A percentile compares a stretch with the other conserved stretches of the same genome.
phyloP scores from a whole-genome alignment of 1,140 invertebrate genomes.

The Cecropterus lyciades region DNA sequence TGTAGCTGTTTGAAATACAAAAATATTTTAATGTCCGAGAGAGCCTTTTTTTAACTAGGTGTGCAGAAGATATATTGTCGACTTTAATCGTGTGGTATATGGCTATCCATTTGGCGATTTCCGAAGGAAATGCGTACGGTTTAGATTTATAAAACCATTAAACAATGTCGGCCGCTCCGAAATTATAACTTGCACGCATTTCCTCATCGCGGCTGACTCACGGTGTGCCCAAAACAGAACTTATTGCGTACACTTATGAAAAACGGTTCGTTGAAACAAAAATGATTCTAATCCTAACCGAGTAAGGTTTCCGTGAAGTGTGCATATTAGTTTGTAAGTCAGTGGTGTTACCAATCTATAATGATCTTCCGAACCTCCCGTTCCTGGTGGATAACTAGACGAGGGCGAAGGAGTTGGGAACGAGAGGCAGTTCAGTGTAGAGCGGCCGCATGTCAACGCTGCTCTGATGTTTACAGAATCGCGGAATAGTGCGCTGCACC shows the following conservation, averaged over 20 bases:
- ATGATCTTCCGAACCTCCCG: slow-evolving; percentile 52
- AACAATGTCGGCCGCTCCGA: slow-evolving; percentile 78
- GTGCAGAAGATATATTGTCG: background rate
- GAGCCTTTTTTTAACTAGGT: too few relatives aligned
- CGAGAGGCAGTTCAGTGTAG: slow-evolving; percentile 48
- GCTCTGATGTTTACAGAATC: slow-evolving; percentile 79
- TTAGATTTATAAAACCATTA: slow-evolving; percentile 76
- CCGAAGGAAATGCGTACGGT: slow-evolving; percentile 53
- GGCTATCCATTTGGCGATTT: slow-evolving; percentile 37
- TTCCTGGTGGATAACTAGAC: slow-evolving; percentile 36
- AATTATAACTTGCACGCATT: slow-evolving; percentile 82
- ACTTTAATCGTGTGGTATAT: background rate
- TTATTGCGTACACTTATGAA: slow-evolving; percentile 67
- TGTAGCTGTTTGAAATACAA: too few relatives aligned
- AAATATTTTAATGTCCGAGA: background rate
- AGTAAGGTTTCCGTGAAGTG: slow-evolving; percentile 38
- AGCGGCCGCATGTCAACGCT: slow-evolving; percentile 58
- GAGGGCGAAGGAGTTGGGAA: slow-evolving; percentile 45
- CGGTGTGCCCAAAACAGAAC: slow-evolving; percentile 78
- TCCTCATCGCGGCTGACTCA: slow-evolving; percentile 80
- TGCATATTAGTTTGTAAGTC: slow-evolving; percentile 48
- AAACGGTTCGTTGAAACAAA: slow-evolving; percentile 27
- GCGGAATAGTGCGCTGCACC: slow-evolving; percentile 80
- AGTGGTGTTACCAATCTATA: slow-evolving; percentile 52
- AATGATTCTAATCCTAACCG: slow-evolving; percentile 33